Conservation (phyloP, 30 jellyfish, hydroid and myxozoan species). For the Rhopilema esculentum region DNA sequence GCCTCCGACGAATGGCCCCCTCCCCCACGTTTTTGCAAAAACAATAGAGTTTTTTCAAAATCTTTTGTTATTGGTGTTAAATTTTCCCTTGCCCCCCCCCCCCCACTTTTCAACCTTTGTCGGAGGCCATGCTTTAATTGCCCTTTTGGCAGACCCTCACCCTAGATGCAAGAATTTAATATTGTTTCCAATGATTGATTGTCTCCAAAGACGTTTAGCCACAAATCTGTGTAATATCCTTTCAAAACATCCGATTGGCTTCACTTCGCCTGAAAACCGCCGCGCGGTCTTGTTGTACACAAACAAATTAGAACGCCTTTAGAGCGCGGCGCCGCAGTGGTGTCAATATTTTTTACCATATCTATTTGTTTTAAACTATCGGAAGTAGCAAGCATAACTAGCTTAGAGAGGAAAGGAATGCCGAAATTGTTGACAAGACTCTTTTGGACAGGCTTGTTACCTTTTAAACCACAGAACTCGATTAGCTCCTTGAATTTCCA, state of each 20-base stretch:
- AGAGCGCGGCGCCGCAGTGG: neutral
- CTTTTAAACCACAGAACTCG: neutral
- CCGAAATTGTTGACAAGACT: neutral
- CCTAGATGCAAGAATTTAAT: too few species aligned
- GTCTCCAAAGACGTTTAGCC: too few species aligned
- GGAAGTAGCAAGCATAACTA: neutral
- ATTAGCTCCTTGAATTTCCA: too few species aligned
- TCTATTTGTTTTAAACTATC: neutral
- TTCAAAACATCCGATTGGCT: neutral
- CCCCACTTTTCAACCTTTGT: too few species aligned
- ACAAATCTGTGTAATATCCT: neutral
- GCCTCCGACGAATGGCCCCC: too few species aligned
- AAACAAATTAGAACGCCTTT: neutral
- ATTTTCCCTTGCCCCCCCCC: too few species aligned
- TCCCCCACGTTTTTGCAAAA: too few species aligned
- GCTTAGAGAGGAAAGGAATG: neutral
- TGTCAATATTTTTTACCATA: neutral
- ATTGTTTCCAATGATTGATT: too few species aligned
- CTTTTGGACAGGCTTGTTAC: neutral
- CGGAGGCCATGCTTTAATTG: too few species aligned
- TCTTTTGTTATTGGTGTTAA: too few species aligned
- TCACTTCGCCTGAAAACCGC: neutral
- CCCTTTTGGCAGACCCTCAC: too few species aligned
- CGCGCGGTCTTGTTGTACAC: neutral
- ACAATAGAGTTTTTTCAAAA: too few species aligned